These are phyloP conservation scores for Gopherus flavomarginatus DNA, from an alignment of 2,113 vertebrate genomes.

Conservation along the genomic window DNA sequence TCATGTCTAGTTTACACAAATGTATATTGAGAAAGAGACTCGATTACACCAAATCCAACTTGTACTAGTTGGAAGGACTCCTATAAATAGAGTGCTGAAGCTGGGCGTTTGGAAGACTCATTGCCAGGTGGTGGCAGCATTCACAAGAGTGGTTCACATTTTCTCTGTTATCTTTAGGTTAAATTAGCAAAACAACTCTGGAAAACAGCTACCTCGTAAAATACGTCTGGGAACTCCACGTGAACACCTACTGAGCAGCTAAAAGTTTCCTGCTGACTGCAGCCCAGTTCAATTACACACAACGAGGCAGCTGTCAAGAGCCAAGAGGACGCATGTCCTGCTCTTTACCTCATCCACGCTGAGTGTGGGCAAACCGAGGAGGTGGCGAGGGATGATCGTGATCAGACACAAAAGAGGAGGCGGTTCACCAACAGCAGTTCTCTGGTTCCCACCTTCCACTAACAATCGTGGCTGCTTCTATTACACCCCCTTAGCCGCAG, in stretches of 20 bases:
- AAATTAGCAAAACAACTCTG: constrained; percentile 44
- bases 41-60: neutral
- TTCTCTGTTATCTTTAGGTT: constrained; percentile 40
- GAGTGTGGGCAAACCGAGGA: neutral
- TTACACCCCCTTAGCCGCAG: neutral
- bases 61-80: neutral
- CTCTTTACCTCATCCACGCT: neutral
- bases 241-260: neutral
- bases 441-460: neutral
- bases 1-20: neutral
- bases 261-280: neutral
- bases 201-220: neutral
- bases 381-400: neutral
- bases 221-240: neutral
- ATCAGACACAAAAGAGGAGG: neutral
- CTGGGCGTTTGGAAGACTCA: neutral
- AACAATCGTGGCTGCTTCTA: neutral
- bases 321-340: neutral
- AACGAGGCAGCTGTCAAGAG: neutral
- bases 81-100: neutral
- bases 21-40: no score
- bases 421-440: neutral
- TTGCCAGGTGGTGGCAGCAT: constrained; percentile 64
- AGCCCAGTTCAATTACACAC: neutral
- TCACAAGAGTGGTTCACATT: neutral